Percentiles rank a stretch among this genome's conserved stretches.
Evolutionary conservation across 2,888 invertebrate species (phyloP).

Genomic region (Bellardia pandia): DNA sequence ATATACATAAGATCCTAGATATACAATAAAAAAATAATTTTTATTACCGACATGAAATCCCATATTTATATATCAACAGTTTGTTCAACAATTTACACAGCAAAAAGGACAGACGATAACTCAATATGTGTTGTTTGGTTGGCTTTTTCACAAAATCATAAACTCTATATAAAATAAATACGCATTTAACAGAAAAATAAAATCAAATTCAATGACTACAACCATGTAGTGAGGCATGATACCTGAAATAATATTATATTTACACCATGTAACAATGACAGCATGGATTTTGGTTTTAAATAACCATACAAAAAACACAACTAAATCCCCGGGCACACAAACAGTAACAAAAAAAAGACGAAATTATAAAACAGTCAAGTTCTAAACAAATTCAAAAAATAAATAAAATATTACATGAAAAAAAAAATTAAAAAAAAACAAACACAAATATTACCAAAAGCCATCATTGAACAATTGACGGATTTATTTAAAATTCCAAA

Average conservation of each 20-base stretch:
- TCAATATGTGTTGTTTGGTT: no score
- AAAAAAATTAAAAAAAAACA: slow-evolving; percentile 35
- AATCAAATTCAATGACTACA: background rate
- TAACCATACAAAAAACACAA: background rate
- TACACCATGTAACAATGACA: slow-evolving; percentile 21
- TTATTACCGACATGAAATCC: no score
- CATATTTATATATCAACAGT: no score
- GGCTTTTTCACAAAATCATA: no score
- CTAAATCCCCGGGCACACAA: slow-evolving; percentile 5
- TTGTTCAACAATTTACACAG: no score
- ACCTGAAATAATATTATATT: slow-evolving; percentile 9
- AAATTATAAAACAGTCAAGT: slow-evolving; percentile 4
- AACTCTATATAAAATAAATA: background rate
- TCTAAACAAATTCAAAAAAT: slow-evolving; percentile 50
- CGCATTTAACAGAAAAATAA: background rate
- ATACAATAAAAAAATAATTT: no score
- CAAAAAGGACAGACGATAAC: no score
- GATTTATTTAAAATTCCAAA: slow-evolving; percentile 76
- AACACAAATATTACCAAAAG: slow-evolving; percentile 10
- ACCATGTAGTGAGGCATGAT: background rate
- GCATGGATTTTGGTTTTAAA: background rate
- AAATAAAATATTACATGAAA: slow-evolving; percentile 60
- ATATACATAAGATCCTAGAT: no score
- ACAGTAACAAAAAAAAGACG: background rate
- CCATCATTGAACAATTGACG: slow-evolving; percentile 70